These are phyloP conservation scores for Ridgeia piscesae DNA, from an alignment of 1,140 invertebrate species.

Conservation along the genomic window DNA sequence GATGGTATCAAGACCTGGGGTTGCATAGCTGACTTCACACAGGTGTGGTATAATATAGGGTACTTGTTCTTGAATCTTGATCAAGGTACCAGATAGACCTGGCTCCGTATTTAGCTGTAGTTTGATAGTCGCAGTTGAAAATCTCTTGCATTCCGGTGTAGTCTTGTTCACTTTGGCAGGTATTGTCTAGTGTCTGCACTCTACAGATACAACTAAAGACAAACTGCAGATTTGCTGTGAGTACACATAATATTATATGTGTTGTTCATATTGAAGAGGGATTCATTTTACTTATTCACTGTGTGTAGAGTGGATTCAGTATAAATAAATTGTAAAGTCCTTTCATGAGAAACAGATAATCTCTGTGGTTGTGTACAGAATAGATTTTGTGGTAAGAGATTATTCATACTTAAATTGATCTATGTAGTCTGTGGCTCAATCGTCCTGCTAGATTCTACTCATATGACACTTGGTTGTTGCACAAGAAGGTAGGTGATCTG, in stretches of 20 bases:
- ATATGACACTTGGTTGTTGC: neutral
- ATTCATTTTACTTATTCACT: neutral
- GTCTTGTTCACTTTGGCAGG: neutral
- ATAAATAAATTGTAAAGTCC: neutral
- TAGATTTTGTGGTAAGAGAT: neutral
- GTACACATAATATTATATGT: neutral
- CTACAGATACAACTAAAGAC: neutral
- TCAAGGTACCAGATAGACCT: neutral
- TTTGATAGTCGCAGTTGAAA: neutral
- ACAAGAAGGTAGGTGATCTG: neutral
- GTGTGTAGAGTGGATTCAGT: neutral
- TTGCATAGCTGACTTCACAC: neutral
- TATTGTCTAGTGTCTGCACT: too few species aligned
- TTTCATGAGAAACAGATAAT: neutral
- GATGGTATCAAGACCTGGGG: neutral
- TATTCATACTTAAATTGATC: neutral
- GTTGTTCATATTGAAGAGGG: neutral
- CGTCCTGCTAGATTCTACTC: neutral
- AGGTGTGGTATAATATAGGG: neutral
- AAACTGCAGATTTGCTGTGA: neutral
- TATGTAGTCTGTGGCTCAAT: neutral
- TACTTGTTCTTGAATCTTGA: neutral
- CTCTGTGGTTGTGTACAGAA: neutral
- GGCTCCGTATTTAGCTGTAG: neutral
- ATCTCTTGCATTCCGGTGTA: neutral